Conservation (phyloP, 2,797 vertebrate genomes). For the Sebastes trivittatus region DNA sequence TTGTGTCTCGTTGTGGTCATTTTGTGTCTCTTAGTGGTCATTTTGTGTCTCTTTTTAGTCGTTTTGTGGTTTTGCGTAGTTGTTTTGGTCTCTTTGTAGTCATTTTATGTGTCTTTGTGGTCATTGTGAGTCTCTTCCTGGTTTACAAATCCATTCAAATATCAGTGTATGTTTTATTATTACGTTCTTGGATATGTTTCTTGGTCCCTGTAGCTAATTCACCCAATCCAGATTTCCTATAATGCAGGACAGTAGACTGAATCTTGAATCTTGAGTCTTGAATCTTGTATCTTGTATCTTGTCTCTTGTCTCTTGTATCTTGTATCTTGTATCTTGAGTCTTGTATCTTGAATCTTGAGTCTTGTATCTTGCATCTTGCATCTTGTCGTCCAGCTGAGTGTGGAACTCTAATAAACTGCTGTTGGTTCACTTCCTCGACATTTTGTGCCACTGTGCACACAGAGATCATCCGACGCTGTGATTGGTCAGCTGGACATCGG, state of each 20-base stretch:
- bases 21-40: too few relatives aligned
- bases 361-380: background rate
- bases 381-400: background rate
- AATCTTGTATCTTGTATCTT: background rate
- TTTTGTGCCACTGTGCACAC: conserved; percentile 62
- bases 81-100: too few relatives aligned
- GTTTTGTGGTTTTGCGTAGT: background rate
- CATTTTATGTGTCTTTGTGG: background rate
- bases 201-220: too few relatives aligned
- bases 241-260: background rate
- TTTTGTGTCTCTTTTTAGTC: too few relatives aligned
- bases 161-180: background rate
- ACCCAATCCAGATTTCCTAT: background rate
- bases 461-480: background rate
- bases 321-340: background rate
- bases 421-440: conserved; percentile 75
- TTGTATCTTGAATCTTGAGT: accelerated
- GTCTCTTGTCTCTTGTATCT: background rate
- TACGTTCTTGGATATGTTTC: too few relatives aligned
- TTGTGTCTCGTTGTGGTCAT: too few relatives aligned
- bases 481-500: conserved; percentile 4
- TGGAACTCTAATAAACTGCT: conserved; percentile 64
- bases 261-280: background rate
- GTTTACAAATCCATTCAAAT: background rate
- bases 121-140: background rate